Conservation (phyloP, 2,888 invertebrate genomes). For the Choreutis nemorana region DNA sequence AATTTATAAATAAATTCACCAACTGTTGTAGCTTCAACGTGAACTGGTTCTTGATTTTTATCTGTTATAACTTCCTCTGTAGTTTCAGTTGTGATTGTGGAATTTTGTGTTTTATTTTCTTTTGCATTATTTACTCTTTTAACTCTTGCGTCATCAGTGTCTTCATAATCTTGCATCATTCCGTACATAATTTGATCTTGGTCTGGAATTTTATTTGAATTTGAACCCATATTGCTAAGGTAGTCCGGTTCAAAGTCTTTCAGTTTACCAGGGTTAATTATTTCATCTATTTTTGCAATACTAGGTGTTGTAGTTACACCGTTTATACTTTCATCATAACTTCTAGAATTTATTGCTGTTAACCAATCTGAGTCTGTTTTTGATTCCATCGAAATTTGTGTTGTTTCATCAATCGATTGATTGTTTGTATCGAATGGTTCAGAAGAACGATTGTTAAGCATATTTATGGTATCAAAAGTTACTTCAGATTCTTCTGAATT, state of each 20-base stretch:
- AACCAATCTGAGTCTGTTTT: slow-evolving; percentile 46
- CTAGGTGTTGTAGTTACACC: slow-evolving; percentile 30
- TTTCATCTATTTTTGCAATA: slow-evolving; percentile 30
- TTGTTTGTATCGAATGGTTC: slow-evolving; percentile 28
- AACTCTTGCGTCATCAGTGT: slow-evolving; percentile 36
- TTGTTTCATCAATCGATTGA: slow-evolving; percentile 11
- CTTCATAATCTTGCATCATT: slow-evolving; percentile 42
- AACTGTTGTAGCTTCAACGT: slow-evolving; percentile 37
- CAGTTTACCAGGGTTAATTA: slow-evolving; percentile 24
- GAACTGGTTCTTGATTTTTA: slow-evolving; percentile 7
- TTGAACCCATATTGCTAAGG: slow-evolving; percentile 32
- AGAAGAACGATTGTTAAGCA: slow-evolving; percentile 41
- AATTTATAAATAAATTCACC: slow-evolving; percentile 43
- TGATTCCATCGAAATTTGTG: slow-evolving; percentile 14
- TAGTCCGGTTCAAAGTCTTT: slow-evolving; percentile 54
- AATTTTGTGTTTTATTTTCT: too few species aligned
- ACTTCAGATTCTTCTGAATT: slow-evolving; percentile 31
- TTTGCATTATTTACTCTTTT: slow-evolving; percentile 35
- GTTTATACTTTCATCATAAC: too few species aligned
- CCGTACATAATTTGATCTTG: slow-evolving; percentile 36
- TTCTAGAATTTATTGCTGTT: slow-evolving; percentile 35
- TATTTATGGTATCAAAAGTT: slow-evolving; percentile 42
- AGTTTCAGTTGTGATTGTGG: slow-evolving; percentile 10
- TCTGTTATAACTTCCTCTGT: slow-evolving; percentile 12
- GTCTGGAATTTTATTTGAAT: slow-evolving; percentile 26